Evolutionary conservation across 2,113 vertebrate species (phyloP), one percentile per base, ranked within the genome.

Genomic region (Baryphthengus martii): DNA sequence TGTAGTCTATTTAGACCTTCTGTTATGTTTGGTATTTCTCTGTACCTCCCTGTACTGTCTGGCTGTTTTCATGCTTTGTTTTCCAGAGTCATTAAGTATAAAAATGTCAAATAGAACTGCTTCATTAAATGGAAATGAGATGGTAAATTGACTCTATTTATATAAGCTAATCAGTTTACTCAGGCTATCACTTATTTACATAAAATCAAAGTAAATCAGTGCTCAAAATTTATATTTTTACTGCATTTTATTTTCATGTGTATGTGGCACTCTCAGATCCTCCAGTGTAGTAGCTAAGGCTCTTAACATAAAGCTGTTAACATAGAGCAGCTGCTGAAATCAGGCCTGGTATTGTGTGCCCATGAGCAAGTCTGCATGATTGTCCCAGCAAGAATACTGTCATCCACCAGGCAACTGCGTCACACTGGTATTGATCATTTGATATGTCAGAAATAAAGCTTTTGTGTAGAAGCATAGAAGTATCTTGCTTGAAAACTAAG

Each of bases 41-140:
- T 49, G 28, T 49, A 62, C 16, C 10, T 59, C 25, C 77, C 25
- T 75, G 8, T 65, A 50, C 24, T 1, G 0, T 6, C 15, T 83
- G 39, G 1, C 25, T 77, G 10, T 21, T 73, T 86, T 73, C n/a
- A 62, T 20, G 15, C 37, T 89, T 84, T 62, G 28, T 84, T 84
- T 92, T 81, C 25, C 29, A 21, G 29, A 76, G 35, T 44, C 40
- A 56, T 73, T 61, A 59, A 82, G 25, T 67, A 50, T 42, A 87
- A 91, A 86, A 89, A 74, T 59, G 23, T 29, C n/a, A 62, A 28
- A 28, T 25, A 68, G 28, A 77, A 74, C 25, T 58, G 11, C 25
- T 73, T 77, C 31, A 71, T 93, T 96, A 94, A 85, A 78, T 71
- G 17, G 25, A 92, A 93, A 87, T 63, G 12, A 88, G n/a, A 59